A percentile compares a stretch with the other conserved stretches of the same genome.
These are phyloP conservation scores for Mobula birostris DNA, from an alignment of 2,113 vertebrate species.

Conservation along the genomic window DNA sequence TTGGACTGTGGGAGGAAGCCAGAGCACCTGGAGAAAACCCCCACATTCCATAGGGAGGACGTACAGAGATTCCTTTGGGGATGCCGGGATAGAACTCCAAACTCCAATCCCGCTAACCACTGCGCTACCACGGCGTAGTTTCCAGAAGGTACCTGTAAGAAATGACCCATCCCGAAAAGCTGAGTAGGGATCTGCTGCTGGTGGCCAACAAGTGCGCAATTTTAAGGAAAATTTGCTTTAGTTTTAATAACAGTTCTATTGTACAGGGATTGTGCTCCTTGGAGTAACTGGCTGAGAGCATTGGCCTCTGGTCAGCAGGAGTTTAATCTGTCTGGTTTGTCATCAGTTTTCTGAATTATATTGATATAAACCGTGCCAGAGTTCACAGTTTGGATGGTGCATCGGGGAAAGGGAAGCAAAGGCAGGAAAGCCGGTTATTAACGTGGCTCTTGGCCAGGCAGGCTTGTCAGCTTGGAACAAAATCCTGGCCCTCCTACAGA, in stretches of 20 bases:
- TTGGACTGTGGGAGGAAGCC: no score
- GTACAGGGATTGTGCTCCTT: background rate
- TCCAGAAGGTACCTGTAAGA: background rate
- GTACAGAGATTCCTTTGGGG: no score
- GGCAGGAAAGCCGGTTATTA: constrained; percentile 26
- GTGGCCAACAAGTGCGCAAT: background rate
- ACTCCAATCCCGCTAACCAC: no score
- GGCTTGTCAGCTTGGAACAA: background rate
- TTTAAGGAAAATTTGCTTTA: background rate
- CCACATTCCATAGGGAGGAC: no score
- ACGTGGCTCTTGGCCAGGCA: background rate
- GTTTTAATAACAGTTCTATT: background rate
- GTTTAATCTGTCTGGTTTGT: constrained; percentile 21
- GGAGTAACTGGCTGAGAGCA: background rate
- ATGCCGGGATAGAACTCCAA: no score
- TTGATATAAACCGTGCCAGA: constrained; percentile 45
- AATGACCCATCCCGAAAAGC: background rate
- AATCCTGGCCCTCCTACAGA: constrained; percentile 5
- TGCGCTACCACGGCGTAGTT: no score
- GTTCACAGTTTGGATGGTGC: constrained; percentile 46
- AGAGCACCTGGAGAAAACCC: no score
- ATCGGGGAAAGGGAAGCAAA: constrained; percentile 40
- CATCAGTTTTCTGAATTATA: background rate
- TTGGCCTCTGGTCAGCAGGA: background rate
- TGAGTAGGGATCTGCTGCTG: background rate